Base-by-base conservation (phyloP, 2,797 vertebrate genomes). In the Lateolabrax maculatus region DNA sequence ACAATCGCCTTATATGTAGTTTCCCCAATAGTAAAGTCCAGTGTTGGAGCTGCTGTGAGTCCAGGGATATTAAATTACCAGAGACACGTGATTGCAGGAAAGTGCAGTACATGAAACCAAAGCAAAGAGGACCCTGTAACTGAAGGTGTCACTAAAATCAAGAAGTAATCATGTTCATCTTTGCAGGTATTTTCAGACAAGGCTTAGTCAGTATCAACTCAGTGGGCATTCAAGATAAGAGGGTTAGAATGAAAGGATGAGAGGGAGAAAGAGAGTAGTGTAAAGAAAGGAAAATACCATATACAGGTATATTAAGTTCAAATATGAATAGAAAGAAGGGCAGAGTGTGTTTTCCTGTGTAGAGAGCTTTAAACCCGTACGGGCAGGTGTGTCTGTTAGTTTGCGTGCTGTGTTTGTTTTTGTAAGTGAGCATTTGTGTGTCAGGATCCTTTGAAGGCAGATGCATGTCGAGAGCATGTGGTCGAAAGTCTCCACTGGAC, bases 381-480 rank as follows among this genome's bases (percentile, higher is more conserved):
- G 69, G 75, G 84, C 84, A 90, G 87, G 87, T 91, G 89, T 88
- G 62, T 66, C 44, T 83, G 75, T 57, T 46, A 4, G 86, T 71
- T 79, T 85, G 93, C 81, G 75, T 92, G 90, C 84, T 85, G 70
- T 90, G 90, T 92, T 91, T 90, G 85, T 90, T 81, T 93, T 87
- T 86, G 71, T 86, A 91, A 93, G 87, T 74, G 81, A 80, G 77
- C 77, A 31, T 86, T 80, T 88, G 78, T 86, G 79, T 1, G 69
- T 7, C 44, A 55, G 76, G 60, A 81, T 87, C 72, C 80, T 82
- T 91, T 86, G 55, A 80, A 87, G 84, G 88, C 73, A 80, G 65
- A 87, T 74, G 74, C 72, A 79, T 89, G 82, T 85, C 90, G 77
- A 0, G 15, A 83, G 71, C 77, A 81, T 90, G 90, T 84, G 84